These are phyloP conservation scores for Trilocha varians DNA, from an alignment of 2,888 invertebrate species.

Conservation along the genomic window DNA sequence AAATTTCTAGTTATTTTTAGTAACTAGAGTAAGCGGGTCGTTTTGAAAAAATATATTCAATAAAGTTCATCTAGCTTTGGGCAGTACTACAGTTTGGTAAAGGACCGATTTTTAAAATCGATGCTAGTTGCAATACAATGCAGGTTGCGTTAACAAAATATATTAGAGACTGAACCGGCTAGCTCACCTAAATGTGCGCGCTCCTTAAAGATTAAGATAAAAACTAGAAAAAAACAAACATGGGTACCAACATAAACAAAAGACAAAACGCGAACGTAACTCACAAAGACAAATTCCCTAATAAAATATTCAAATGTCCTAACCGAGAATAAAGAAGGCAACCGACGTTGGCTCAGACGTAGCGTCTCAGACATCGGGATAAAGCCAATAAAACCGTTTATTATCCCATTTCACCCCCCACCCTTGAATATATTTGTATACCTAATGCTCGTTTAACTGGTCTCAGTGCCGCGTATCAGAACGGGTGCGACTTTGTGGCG, in stretches of 20 bases:
- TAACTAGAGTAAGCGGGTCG: no score
- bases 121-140: no score
- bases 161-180: no score
- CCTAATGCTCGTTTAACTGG: conserved; percentile 42
- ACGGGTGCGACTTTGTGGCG: conserved; percentile 45
- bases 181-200: neutral
- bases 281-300: conserved; percentile 2
- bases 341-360: conserved; percentile 32
- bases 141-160: no score
- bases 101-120: no score
- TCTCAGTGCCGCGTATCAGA: conserved; percentile 25
- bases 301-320: conserved; percentile 35
- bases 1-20: no score
- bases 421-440: conserved; percentile 47
- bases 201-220: neutral
- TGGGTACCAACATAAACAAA: neutral
- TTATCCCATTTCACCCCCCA: conserved; percentile 46
- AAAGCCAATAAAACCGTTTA: conserved; percentile 61
- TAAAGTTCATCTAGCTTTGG: no score
- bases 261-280: neutral
- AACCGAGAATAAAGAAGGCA: conserved; percentile 29
- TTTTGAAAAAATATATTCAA: no score
- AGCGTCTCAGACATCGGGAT: conserved; percentile 27
- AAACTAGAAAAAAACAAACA: neutral
- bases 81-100: no score